Evolutionary conservation across 2,797 vertebrate genomes (phyloP).

Genomic region (Crenuchus spilurus): DNA sequence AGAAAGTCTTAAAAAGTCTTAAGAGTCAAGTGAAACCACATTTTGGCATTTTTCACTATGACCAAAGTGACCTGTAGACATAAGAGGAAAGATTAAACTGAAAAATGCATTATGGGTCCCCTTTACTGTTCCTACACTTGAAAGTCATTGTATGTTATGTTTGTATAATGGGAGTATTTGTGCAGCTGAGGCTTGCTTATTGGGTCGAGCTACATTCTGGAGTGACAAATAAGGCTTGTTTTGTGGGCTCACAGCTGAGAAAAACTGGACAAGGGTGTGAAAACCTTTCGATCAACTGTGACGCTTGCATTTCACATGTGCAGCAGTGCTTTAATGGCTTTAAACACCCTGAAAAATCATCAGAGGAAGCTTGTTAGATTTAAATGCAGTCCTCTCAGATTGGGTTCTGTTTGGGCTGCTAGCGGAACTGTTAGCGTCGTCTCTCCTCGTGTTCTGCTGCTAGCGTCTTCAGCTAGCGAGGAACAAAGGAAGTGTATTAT

Average conservation of each 20-base stretch:
- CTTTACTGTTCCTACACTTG: no score
- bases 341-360: background rate
- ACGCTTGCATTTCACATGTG: conserved; percentile 21
- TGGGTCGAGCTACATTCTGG: background rate
- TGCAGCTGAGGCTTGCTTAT: background rate
- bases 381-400: background rate
- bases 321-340: background rate
- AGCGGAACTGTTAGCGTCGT: conserved; percentile 16
- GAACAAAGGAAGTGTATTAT: conserved; percentile 45
- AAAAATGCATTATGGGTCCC: no score
- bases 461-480: background rate
- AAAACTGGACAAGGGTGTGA: background rate
- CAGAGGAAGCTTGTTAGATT: conserved; percentile 1
- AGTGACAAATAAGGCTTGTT: conserved; percentile 9
- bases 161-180: background rate
- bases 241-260: background rate
- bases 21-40: no score
- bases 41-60: no score
- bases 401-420: background rate
- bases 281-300: conserved; percentile 24
- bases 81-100: no score
- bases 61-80: no score
- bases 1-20: no score
- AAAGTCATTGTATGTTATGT: no score
- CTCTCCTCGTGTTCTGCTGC: conserved; percentile 11